phyloP scores from a whole-genome alignment of 1,140 invertebrate species.

The Luehdorfia chinensis region DNA sequence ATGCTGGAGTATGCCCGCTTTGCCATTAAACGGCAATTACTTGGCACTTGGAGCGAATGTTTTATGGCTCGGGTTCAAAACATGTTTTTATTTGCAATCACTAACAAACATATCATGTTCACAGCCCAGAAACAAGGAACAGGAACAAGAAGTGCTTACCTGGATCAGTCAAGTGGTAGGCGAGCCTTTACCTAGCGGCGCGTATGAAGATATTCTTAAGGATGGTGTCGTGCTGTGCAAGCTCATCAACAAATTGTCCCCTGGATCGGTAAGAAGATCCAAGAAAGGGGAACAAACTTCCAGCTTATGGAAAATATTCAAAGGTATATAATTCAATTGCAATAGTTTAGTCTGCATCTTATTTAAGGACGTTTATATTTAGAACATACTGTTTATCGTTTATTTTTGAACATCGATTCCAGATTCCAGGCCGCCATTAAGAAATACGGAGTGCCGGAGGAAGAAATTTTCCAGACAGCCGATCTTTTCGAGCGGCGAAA shows the following conservation, averaged over 20 bases:
- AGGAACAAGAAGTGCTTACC: conserved; percentile 91
- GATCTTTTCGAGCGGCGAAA: conserved; percentile 98
- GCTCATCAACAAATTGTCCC: conserved; percentile 95
- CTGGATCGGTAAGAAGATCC: conserved; percentile 97
- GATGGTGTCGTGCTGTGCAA: conserved; percentile 96
- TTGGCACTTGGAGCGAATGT: conserved; percentile 69
- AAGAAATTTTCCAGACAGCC: conserved; percentile 99
- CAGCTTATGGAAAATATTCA: conserved; percentile 99
- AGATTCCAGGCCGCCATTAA: conserved; percentile 96
- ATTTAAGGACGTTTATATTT: conserved; percentile 12
- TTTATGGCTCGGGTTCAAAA: conserved; percentile 67
- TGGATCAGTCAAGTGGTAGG: conserved; percentile 95
- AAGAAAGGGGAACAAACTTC: conserved; percentile 96
- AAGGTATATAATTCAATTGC: conserved; percentile 68
- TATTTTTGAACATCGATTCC: conserved; percentile 27
- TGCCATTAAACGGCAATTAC: conserved; percentile 47
- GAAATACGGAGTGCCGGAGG: conserved; percentile 95
- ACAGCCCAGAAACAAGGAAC: conserved; percentile 93
- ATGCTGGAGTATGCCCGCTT: conserved; percentile 60
- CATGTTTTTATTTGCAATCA: conserved; percentile 32
- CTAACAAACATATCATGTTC: conserved; percentile 40
- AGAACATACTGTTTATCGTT: conserved; percentile 10
- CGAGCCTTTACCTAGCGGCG: conserved; percentile 88
- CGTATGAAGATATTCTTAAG: conserved; percentile 94
- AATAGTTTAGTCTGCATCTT: neutral